Base-by-base conservation (phyloP, 1,140 invertebrate genomes). In the Bombyx mandarina region DNA sequence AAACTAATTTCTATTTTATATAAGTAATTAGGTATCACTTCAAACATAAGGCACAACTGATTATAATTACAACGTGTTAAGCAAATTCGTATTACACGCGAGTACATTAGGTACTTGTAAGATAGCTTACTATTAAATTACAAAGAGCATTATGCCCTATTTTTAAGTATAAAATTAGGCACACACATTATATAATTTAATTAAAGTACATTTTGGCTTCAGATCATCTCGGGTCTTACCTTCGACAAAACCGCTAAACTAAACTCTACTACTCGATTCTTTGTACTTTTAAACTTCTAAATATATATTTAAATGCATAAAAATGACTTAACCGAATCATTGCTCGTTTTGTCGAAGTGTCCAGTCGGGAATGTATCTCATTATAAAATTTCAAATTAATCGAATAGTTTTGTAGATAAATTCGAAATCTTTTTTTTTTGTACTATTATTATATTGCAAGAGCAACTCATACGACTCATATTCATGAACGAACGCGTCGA, bases 281-380 rank as follows among this genome's bases (percentile, higher is more conserved):
- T 83, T 86, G 80, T 86, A 86, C 80, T 82, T 80, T 73, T 63
- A 64, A 61, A 67, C 62, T 55, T 69, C 72, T 79, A 79, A 82
- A 75, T 57, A 78, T 85, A 83, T 66, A 62, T 71, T 69, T 86
- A 86, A 86, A 86, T 86, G 82, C 82, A 79, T 74, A 72, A 61
- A 65, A 75, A 68, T 62, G 73, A 82, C 71, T 76, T 70, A 66
- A 64, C 58, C 56, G 63, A 71, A 60, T 61, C 60, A 63, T 67
- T 64, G 59, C 66, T 61, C 73, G 66, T 69, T 67, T 71, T 63
- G 65, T 69, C 65, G 65, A 70, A 67, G 64, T 53, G 58, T 58
- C 60, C 61, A 65, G 59, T 56, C 57, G 68, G 69, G 71, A 73
- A 77, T 77, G 69, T 72, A 60, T 63, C 60, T 56, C 45, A 18